Conservation (phyloP, 2,113 vertebrate species). For the Hipposideros armiger region DNA sequence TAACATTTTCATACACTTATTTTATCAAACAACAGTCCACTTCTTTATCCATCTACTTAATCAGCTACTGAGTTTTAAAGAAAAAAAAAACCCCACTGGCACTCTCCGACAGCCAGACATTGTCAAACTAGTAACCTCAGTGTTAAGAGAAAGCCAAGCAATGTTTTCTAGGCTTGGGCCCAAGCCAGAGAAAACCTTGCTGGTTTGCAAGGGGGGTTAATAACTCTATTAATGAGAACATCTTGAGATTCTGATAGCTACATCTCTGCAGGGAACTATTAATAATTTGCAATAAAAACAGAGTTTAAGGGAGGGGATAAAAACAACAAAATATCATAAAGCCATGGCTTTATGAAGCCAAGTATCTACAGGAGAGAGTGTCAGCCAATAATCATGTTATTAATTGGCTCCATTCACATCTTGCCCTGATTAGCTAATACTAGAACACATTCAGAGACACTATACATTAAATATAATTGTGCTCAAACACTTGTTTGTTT, state of each 20-base stretch:
- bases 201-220: conserved; percentile 55
- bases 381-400: background rate
- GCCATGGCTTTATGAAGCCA: conserved; percentile 44
- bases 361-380: background rate
- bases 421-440: background rate
- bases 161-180: background rate
- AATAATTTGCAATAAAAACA: conserved; percentile 67
- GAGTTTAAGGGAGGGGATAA: background rate
- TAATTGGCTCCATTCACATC: background rate
- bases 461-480: background rate
- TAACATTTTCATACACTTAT: background rate
- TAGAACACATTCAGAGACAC: background rate
- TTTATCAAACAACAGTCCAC: background rate
- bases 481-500: background rate
- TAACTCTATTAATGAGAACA: conserved; percentile 64
- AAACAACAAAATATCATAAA: conserved; percentile 60
- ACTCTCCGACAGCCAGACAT: background rate
- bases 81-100: background rate
- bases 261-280: conserved; percentile 29
- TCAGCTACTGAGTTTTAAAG: background rate
- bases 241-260: conserved; percentile 26
- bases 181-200: conserved; percentile 17
- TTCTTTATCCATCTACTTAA: background rate
- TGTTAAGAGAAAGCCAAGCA: background rate
- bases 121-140: background rate